Percentiles rank a stretch among this genome's conserved stretches.
Evolutionary conservation across 2,888 invertebrate genomes (phyloP).

Genomic region (Azorinus chamasolen): DNA sequence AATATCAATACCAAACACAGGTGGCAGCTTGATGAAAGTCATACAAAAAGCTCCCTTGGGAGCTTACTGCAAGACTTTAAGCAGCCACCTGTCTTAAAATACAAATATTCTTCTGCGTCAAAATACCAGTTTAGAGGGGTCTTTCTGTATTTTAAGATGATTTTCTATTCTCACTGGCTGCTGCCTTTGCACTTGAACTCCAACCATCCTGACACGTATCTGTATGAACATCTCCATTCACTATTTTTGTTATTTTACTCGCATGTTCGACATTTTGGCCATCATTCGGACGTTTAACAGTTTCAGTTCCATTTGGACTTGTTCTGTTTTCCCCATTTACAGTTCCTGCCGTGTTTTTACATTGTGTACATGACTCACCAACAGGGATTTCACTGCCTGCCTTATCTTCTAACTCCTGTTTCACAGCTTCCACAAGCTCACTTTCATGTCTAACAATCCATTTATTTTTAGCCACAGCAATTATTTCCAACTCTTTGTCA

Average conservation of each 20-base stretch:
- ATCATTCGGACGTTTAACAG: constrained; percentile 40
- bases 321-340: constrained; percentile 6
- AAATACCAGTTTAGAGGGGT: constrained; percentile 5
- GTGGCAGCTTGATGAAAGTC: too few species aligned
- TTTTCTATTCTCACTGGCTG: neutral
- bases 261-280: constrained; percentile 33
- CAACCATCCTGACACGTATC: too few species aligned
- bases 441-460: constrained; percentile 82
- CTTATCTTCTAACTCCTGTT: constrained; percentile 32
- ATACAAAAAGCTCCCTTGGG: too few species aligned
- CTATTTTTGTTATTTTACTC: constrained; percentile 57
- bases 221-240: constrained; percentile 60
- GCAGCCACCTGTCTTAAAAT: too few species aligned
- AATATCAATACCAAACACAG: too few species aligned
- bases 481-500: constrained; percentile 81
- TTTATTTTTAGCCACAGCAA: constrained; percentile 80
- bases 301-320: constrained; percentile 42
- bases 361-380: neutral
- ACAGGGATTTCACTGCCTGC: neutral
- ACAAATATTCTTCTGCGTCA: too few species aligned
- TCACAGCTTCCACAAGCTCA: constrained; percentile 72
- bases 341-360: neutral
- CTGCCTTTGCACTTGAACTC: neutral
- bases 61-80: too few species aligned
- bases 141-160: neutral